These are phyloP conservation scores for Willowsia nigromaculata DNA, from an alignment of 2,888 invertebrate genomes.

Conservation along the genomic window DNA sequence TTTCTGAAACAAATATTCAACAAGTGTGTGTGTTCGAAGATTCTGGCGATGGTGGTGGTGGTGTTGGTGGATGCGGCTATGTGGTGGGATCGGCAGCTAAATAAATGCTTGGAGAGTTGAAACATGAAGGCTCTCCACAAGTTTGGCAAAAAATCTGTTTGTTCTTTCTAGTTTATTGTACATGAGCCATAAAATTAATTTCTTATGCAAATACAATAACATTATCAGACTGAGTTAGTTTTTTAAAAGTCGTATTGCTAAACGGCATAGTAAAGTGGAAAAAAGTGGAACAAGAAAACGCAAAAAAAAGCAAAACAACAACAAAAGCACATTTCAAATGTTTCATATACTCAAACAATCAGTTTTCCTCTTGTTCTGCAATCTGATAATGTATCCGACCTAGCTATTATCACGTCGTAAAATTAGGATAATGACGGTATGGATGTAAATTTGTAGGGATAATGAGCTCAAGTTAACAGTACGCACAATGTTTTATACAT, in stretches of 20 bases:
- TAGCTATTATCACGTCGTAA: conserved; percentile 28
- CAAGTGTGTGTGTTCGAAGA: neutral
- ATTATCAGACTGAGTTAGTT: conserved; percentile 25
- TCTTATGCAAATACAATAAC: conserved; percentile 39
- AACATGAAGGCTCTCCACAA: neutral
- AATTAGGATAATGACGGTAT: conserved; percentile 35
- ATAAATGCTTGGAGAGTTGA: neutral
- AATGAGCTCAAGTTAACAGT: neutral
- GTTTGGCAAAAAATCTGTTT: conserved; percentile 20
- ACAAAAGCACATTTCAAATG: conserved; percentile 16
- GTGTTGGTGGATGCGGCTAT: no score
- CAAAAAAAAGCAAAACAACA: neutral
- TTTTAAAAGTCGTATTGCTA: neutral
- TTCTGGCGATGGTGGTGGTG: no score
- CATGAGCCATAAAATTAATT: conserved; percentile 42
- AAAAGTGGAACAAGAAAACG: conserved; percentile 35
- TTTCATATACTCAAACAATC: no score
- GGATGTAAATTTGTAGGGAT: neutral
- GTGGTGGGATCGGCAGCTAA: neutral
- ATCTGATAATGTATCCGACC: neutral
- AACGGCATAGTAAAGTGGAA: neutral
- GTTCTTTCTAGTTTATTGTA: neutral
- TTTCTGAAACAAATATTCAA: conserved; percentile 11
- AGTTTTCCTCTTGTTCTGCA: no score
- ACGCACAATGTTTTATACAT: neutral